Evolutionary conservation across 2,888 invertebrate genomes (phyloP).

Genomic region (Synanthedon andrenaeformis): DNA sequence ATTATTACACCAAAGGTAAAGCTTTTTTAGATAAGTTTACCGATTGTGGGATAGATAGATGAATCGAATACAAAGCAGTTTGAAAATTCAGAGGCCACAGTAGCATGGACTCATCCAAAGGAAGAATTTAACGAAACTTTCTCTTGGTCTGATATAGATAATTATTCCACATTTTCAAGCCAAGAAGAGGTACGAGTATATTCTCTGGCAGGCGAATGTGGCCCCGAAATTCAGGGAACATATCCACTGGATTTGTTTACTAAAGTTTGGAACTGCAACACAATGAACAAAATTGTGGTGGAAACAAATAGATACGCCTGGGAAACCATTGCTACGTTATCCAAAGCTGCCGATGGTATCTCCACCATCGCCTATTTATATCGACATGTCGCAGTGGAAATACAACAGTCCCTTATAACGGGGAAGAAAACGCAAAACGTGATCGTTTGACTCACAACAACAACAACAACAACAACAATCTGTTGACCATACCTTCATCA

Average conservation of each 20-base stretch:
- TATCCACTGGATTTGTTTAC: neutral
- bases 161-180: neutral
- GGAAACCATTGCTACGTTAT: neutral
- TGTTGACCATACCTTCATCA: too few relatives aligned
- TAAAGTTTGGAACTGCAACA: constrained; percentile 1
- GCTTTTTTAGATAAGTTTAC: too few relatives aligned
- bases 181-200: neutral
- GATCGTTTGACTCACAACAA: constrained; percentile 9
- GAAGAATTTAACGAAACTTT: neutral
- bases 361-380: neutral
- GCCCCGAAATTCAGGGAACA: constrained; percentile 1
- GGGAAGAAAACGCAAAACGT: constrained; percentile 11
- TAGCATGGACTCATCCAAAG: neutral
- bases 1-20: too few relatives aligned
- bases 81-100: neutral
- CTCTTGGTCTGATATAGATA: neutral
- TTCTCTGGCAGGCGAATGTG: neutral
- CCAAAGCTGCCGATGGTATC: neutral
- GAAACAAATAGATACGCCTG: constrained; percentile 2
- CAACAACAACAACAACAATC: too few relatives aligned
- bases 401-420: constrained; percentile 9
- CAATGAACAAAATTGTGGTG: neutral
- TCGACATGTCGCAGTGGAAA: too few relatives aligned
- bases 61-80: too few relatives aligned
- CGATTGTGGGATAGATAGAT: too few relatives aligned